phyloP scores from a whole-genome alignment of 2,113 vertebrate genomes.

The Takifugu bimaculatus region DNA sequence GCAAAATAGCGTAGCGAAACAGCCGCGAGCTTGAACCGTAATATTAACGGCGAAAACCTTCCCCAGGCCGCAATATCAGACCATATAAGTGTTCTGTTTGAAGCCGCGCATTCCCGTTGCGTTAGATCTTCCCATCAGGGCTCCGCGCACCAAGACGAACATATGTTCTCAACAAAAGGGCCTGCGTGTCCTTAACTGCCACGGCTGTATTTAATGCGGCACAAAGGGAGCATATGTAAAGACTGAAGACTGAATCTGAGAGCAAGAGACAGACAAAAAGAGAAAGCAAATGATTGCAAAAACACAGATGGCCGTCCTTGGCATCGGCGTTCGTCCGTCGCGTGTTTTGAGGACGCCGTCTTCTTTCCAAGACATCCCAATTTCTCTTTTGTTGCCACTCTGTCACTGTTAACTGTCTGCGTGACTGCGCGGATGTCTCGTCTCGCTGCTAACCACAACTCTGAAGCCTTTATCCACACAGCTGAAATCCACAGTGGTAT shows the following conservation, averaged over 20 bases:
- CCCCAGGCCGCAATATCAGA: constrained; percentile 24
- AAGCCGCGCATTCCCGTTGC: constrained; percentile 27
- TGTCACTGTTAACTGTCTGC: constrained; percentile 20
- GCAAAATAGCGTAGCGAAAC: constrained; percentile 13
- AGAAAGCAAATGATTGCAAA: constrained; percentile 63
- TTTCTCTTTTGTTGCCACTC: constrained; percentile 49
- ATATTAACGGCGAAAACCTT: constrained; percentile 42
- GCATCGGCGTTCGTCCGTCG: constrained; percentile 61
- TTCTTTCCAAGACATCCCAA: constrained; percentile 65
- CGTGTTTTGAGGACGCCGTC: constrained; percentile 70
- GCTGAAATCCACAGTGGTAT: too few species aligned
- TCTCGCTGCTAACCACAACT: background rate
- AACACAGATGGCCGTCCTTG: constrained; percentile 74
- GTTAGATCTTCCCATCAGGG: constrained; percentile 40
- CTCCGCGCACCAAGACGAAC: constrained; percentile 49
- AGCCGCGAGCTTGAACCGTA: constrained; percentile 17
- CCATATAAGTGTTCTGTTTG: constrained; percentile 43
- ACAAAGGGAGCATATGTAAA: constrained; percentile 74
- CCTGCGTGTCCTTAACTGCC: constrained; percentile 61
- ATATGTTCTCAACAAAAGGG: constrained; percentile 64
- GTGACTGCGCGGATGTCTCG: background rate
- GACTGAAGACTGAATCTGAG: constrained; percentile 62
- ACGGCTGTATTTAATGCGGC: constrained; percentile 58
- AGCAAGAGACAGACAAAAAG: constrained; percentile 51
- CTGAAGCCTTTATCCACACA: too few species aligned